Conservation (phyloP, 1,140 invertebrate genomes). For the Bombus affinis region DNA sequence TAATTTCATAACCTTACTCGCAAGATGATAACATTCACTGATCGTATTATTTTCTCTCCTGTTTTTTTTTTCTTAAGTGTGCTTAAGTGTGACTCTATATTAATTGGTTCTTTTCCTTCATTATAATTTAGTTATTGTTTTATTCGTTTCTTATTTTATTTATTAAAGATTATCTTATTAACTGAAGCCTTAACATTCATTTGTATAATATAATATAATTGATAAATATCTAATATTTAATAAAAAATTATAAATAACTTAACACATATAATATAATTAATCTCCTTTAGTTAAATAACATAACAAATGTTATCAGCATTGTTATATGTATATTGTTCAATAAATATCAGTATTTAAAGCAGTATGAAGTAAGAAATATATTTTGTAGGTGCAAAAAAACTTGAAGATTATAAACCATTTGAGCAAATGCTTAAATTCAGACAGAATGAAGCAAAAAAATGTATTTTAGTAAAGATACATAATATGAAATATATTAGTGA, state of each 20-base stretch:
- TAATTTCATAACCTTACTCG: neutral
- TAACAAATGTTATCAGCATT: neutral
- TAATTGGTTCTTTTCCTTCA: neutral
- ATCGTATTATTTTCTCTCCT: neutral
- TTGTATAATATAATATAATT: neutral
- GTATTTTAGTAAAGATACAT: conserved; percentile 61
- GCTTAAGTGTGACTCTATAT: neutral
- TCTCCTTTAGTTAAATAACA: neutral
- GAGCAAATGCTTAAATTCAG: neutral
- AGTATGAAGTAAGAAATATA: neutral
- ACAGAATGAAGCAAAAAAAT: conserved; percentile 14
- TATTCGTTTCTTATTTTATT: neutral
- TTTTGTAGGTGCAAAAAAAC: conserved; percentile 83
- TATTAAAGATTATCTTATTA: neutral
- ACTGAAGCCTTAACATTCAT: neutral
- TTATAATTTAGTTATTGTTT: neutral
- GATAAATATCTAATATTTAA: neutral
- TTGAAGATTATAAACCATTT: conserved; percentile 82
- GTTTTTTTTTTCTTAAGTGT: neutral
- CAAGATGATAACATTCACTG: neutral
- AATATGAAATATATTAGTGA: conserved; percentile 85
- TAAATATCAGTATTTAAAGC: neutral
- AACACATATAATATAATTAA: neutral
- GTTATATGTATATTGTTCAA: neutral
- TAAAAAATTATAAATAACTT: neutral